Conservation (phyloP, 2,113 vertebrate species). For the Sander lucioperca region DNA sequence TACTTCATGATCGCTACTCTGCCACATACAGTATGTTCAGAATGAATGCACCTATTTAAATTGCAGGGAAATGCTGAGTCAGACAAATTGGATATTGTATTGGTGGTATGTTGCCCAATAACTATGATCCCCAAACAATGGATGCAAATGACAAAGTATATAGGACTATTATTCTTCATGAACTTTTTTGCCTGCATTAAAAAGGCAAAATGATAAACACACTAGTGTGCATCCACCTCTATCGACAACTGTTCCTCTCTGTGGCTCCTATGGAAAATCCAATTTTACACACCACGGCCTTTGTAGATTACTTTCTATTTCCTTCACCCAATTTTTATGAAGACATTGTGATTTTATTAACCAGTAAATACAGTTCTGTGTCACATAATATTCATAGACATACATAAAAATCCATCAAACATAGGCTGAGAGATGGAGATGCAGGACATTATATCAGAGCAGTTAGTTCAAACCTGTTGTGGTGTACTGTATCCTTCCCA, state of each 20-base stretch:
- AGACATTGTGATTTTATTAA: conserved; percentile 85
- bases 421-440: conserved; percentile 54
- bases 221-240: conserved; percentile 74
- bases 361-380: conserved; percentile 83
- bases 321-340: conserved; percentile 79
- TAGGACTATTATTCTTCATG: conserved; percentile 70
- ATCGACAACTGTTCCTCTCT: conserved; percentile 83
- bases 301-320: conserved; percentile 82
- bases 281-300: conserved; percentile 86
- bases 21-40: conserved; percentile 23
- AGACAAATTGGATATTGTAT: conserved; percentile 44
- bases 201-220: conserved; percentile 76
- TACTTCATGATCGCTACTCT: conserved; percentile 12
- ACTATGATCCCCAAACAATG: conserved; percentile 61
- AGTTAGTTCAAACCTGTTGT: conserved; percentile 63
- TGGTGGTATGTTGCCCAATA: conserved; percentile 38
- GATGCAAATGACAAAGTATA: conserved; percentile 64
- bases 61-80: conserved; percentile 47
- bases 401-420: conserved; percentile 76
- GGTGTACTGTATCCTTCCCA: conserved; percentile 36
- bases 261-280: conserved; percentile 83
- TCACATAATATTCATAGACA: conserved; percentile 72
- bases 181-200: conserved; percentile 64
- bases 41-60: conserved; percentile 47
- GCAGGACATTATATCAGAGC: conserved; percentile 65